Evolutionary conservation across 2,797 vertebrate genomes (phyloP).

Genomic region (Arctocebus calabarensis): DNA sequence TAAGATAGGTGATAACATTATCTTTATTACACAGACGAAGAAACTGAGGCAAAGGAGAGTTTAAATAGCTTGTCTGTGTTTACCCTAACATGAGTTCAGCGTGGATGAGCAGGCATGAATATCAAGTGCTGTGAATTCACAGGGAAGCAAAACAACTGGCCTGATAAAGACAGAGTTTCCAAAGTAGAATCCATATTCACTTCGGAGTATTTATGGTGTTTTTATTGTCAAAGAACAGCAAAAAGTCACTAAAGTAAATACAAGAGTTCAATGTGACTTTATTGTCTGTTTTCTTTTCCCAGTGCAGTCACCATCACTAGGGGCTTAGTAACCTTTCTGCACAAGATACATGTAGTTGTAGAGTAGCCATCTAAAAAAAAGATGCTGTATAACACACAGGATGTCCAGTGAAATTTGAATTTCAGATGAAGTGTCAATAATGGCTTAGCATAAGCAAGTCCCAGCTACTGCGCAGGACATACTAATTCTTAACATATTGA

Average conservation of each 20-base stretch:
- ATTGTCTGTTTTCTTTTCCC: neutral
- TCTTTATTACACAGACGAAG: neutral
- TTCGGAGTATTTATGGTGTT: conserved; percentile 8
- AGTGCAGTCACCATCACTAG: neutral
- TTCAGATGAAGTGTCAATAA: conserved; percentile 31
- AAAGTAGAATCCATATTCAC: neutral
- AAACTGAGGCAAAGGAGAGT: neutral
- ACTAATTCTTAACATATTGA: neutral
- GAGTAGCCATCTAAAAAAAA: neutral
- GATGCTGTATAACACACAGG: neutral
- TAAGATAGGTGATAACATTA: neutral
- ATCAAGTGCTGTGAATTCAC: neutral
- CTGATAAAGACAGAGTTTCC: neutral
- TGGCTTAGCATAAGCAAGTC: neutral
- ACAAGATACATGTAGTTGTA: neutral
- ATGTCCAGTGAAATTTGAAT: neutral
- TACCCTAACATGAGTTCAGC: neutral
- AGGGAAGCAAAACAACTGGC: neutral
- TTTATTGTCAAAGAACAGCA: conserved; percentile 33
- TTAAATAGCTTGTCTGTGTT: neutral
- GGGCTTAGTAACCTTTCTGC: neutral
- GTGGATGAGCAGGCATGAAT: neutral
- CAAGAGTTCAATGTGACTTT: neutral
- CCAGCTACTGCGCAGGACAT: neutral
- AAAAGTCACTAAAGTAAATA: neutral